Percentiles rank a stretch among this genome's conserved stretches.
phyloP scores from a whole-genome alignment of 2,113 vertebrate species.

The Dipodomys spectabilis region DNA sequence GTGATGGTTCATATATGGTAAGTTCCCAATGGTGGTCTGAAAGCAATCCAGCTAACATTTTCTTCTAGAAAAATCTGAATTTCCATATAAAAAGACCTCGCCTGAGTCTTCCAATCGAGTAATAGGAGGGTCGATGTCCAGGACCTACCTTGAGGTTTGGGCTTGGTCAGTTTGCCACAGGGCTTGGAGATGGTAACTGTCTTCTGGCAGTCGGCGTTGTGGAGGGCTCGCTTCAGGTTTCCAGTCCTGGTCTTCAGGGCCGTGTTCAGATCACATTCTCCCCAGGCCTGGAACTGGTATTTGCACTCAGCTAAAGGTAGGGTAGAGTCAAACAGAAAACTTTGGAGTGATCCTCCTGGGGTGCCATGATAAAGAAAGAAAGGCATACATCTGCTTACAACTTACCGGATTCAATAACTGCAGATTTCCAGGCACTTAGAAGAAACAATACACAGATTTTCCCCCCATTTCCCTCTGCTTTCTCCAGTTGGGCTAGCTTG shows the following conservation, averaged over 20 bases:
- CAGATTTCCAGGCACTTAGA: background rate
- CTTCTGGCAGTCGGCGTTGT: conserved; percentile 94
- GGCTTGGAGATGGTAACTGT: conserved; percentile 96
- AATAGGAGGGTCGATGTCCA: background rate
- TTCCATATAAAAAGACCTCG: background rate
- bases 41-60: background rate
- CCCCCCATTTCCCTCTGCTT: rapidly evolving
- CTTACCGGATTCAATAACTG: background rate
- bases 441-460: background rate
- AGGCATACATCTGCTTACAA: background rate
- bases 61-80: background rate
- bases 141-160: conserved; percentile 94
- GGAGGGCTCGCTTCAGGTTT: conserved; percentile 94
- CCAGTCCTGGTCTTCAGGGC: conserved; percentile 95
- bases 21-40: background rate
- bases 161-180: conserved; percentile 95
- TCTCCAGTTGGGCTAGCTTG: background rate
- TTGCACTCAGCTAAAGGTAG: conserved; percentile 93
- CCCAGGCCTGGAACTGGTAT: conserved; percentile 97
- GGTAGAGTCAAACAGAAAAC: background rate
- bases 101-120: background rate
- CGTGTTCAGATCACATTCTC: conserved; percentile 95
- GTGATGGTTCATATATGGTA: background rate
- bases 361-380: background rate
- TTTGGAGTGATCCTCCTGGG: background rate